Evolutionary conservation across 2,797 vertebrate genomes (phyloP).

Genomic region (Macropus fuliginosus): DNA sequence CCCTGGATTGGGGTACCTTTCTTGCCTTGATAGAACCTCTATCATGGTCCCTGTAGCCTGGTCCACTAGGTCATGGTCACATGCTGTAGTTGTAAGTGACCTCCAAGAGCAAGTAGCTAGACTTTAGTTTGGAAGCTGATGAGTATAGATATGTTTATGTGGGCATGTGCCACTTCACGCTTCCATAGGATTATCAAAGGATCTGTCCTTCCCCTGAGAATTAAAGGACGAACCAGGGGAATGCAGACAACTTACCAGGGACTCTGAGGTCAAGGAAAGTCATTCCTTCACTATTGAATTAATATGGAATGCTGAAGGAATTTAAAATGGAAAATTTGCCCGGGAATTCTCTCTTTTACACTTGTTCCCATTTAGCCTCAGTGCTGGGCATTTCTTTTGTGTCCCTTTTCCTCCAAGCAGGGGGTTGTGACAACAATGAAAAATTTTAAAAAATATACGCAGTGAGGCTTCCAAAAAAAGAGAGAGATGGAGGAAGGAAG

Average conservation of each 20-base stretch:
- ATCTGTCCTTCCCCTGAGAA: background rate
- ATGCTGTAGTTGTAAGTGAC: background rate
- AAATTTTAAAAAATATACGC: slow-evolving; percentile 47
- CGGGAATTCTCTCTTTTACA: slow-evolving; percentile 8
- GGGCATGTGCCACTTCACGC: accelerated
- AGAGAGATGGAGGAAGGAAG: no score
- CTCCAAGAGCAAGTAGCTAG: background rate
- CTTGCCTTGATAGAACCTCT: background rate
- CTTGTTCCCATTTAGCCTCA: slow-evolving; percentile 43
- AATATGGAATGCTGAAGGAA: background rate
- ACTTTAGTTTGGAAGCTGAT: background rate
- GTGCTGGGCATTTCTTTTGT: slow-evolving; percentile 28
- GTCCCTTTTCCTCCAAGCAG: background rate
- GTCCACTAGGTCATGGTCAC: background rate
- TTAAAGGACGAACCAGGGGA: background rate
- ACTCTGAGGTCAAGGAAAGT: background rate
- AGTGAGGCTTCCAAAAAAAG: background rate
- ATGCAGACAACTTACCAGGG: background rate
- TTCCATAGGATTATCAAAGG: background rate
- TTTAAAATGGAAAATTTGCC: slow-evolving; percentile 26
- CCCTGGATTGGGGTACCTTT: slow-evolving; percentile 38
- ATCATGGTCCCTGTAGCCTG: slow-evolving; percentile 57
- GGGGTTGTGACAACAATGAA: slow-evolving; percentile 46
- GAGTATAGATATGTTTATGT: background rate
- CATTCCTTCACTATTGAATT: background rate